phyloP scores from a whole-genome alignment of 1,140 invertebrate species.

The Pomacea maculata region DNA sequence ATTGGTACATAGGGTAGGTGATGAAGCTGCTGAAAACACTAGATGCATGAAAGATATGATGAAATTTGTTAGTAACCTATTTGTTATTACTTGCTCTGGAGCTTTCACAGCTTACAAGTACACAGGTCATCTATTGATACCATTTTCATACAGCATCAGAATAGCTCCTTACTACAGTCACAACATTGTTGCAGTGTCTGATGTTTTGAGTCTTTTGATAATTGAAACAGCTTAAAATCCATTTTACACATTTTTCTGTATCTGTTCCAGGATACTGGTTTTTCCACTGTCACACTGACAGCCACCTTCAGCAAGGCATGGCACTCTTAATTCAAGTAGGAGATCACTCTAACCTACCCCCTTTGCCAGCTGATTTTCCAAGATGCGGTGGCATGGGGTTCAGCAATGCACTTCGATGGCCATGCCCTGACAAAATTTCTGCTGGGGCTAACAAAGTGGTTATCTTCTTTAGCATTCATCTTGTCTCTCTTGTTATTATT shows the following conservation, averaged over 20 bases:
- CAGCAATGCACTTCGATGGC: slow-evolving; percentile 14
- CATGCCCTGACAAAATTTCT: no score
- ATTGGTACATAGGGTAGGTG: background rate
- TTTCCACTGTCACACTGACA: slow-evolving; percentile 36
- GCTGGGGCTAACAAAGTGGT: no score
- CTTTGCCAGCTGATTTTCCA: slow-evolving; percentile 19
- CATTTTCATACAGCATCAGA: no score
- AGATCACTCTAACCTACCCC: slow-evolving; percentile 25
- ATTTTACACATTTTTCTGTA: no score
- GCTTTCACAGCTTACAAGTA: background rate
- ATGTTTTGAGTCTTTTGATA: no score
- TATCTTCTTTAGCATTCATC: no score
- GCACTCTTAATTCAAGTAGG: slow-evolving; percentile 30
- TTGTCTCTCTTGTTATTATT: no score
- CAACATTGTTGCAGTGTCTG: no score
- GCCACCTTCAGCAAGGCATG: slow-evolving; percentile 28
- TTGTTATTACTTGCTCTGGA: background rate
- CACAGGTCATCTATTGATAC: no score
- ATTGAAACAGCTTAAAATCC: no score
- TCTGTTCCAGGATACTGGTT: slow-evolving; percentile 30
- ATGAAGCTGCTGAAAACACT: background rate
- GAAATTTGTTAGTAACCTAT: background rate
- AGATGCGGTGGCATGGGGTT: slow-evolving; percentile 28
- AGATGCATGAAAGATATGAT: background rate
- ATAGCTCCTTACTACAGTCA: no score